Evolutionary conservation across 2,888 invertebrate genomes (phyloP), one percentile per base, ranked within the genome.

Genomic region (Thera obeliscata): DNA sequence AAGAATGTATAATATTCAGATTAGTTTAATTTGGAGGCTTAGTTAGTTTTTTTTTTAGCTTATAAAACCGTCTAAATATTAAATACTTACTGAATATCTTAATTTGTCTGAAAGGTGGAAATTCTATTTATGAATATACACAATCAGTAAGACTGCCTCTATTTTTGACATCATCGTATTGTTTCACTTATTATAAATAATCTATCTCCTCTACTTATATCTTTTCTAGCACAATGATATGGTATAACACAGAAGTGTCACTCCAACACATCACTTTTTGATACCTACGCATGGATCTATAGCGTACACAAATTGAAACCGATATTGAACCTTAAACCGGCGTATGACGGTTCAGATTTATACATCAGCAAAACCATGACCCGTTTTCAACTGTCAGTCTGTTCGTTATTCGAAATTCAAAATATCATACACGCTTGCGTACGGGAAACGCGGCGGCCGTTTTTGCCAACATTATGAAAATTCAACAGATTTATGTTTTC

Each of bases 401-500:
- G 9, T 33, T 50, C 22, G 7, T 12, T 50, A 46, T 52, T 33
- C 52, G 33, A 52, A 52, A 52, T 33, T 33, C 55, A 7, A 49
- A 48, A 33, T 22, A n/a, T 48, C 46, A 46, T 52, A 52, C 43
- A 60, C 48, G 48, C 7, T 35, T 35, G 43, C 61, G n/a, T 46
- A 58, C 67, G 60, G 67, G 64, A 61, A 64, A 41, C 41, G 54
- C 52, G 48, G 46, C 43, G 41, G 12, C 54, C 48, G 58, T 66
- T 69, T 65, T 70, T 66, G 70, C 58, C 36, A 55, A 66, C 65
- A 66, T 66, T 69, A 66, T 67, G 64, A 67, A 70, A 66, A 64
- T 64, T 61, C 35, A 57, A 59, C 64, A 65, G 69, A 70, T 74
- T 71, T 72, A 73, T 69, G 73, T 76, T 74, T 86, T 72, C 87